Base-by-base conservation (phyloP, 2,888 invertebrate species). In the Rhagium mordax region DNA sequence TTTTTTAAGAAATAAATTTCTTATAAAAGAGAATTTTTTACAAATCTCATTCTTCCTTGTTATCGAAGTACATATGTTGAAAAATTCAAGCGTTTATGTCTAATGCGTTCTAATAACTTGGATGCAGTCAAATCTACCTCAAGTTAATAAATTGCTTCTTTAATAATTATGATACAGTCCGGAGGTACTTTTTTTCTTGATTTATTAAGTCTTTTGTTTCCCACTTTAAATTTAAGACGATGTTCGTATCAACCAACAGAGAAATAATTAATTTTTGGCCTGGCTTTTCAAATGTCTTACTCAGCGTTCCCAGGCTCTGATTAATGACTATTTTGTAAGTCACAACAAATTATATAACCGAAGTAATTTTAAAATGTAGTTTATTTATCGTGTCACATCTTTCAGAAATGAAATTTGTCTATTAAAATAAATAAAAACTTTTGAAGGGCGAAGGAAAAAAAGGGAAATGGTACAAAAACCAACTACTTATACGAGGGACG, bases 131-230 rank as follows among this genome's bases (percentile, higher is more conserved):
- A 18, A 61, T 61, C n/a, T 20, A 61, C 21, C 20, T 61, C 20
- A 41, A 8, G 15, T 41, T 61, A 48, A 61, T 47, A 61, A 61
- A 61, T 61, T 47, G 48, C 61, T 47, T n/a, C 24, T 24, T 20
- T 61, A 41, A 48, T 61, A 59, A 59, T 29, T 47, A 48, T 10
- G 20, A 47, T 21, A 18, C n/a, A 21, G 48, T 24, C 24, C 1
- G 18, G 61, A 61, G 21, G 47, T 47, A 61, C 47, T 47, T 61
- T 61, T 61, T 61, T 29, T 10, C 20, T 61, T 24, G 61, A 61
- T 61, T 61, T 61, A 47, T 47, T 47, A 20, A 21, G 20, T 47
- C 47, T 41, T 61, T 47, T 61, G 61, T 61, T 61, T 61, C 47
- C 27, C 4, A 41, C 24, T 61, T 61, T 61, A 48, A 61, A 61